Base-by-base conservation (phyloP, 2,797 vertebrate species). In the Nyctalus aviator region DNA sequence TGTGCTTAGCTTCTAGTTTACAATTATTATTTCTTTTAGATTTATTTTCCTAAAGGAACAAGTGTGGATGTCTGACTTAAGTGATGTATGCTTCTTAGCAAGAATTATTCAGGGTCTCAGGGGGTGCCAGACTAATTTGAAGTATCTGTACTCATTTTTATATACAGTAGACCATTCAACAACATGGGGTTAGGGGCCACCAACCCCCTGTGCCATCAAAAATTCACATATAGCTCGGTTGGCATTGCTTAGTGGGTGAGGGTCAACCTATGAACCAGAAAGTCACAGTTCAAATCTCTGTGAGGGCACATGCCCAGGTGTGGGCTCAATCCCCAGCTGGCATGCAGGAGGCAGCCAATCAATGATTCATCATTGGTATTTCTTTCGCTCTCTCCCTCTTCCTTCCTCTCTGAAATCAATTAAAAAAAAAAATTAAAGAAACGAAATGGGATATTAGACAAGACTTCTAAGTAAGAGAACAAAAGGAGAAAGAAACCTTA, bases 111-210 rank as follows among this genome's bases (percentile, higher is more conserved):
- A 75, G 30, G 20, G 37, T 69, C 73, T 82, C 37, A 75, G 46
- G 62, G 93, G 46, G 83, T 82, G 77, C 30, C 55, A 66, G 32
- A 87, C 30, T 84, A 77, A 82, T 57, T 84, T 57, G 8, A 78
- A 77, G 27, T 72, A 25, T 21, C 46, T 2, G 46, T 86, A 30
- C 6, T 64, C 75, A 5, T 77, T 68, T 82, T 25, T 46, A 82
- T 64, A 46, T 82, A 14, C 41, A 64, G 41, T 53, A n/a, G 78
- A 82, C 37, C 18, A 44, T 64, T 81, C 55, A 62, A 44, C 11
- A 44, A 23, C 46, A 41, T 64, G 18, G 18, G 30, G 57, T 44
- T 20, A 46, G 27, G 17, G 27, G 17, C 18, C 4, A 1, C 57
- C 27, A 32, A 64, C 41, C 15, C 25, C 41, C 55, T 46, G 57